Conservation (phyloP, 2,797 vertebrate species). For the Falco rusticolus region DNA sequence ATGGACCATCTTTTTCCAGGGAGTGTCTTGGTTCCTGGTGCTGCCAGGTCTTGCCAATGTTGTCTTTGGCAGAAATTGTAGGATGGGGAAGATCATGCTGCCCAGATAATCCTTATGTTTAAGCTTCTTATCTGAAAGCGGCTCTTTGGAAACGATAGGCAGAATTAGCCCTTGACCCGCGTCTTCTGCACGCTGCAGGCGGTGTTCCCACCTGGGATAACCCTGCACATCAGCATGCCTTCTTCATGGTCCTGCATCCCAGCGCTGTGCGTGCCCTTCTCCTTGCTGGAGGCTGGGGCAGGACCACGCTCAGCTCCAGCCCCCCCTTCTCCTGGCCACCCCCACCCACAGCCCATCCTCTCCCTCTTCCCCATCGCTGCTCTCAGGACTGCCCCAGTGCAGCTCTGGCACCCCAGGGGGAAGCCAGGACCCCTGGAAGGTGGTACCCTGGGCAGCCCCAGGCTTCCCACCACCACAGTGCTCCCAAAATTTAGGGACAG, state of each 20-base stretch:
- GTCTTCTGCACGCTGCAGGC: neutral
- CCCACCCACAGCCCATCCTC: no score
- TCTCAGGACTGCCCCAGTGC: neutral
- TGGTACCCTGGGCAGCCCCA: fast-evolving
- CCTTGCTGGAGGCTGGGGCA: neutral
- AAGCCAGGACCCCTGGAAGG: fast-evolving
- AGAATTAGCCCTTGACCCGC: neutral
- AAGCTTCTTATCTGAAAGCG: conserved; percentile 1
- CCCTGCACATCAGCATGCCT: fast-evolving
- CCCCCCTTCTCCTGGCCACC: neutral
- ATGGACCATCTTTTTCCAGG: neutral
- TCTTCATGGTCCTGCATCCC: neutral
- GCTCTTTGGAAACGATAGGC: neutral
- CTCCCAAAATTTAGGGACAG: neutral
- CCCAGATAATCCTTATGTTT: neutral
- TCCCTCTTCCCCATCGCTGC: neutral
- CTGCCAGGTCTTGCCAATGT: fast-evolving
- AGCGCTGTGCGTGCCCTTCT: neutral
- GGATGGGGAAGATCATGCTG: neutral
- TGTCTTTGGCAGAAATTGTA: neutral
- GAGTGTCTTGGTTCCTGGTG: neutral
- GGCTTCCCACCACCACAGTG: fast-evolving
- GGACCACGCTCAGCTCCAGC: neutral
- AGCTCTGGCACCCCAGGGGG: neutral
- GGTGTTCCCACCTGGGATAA: neutral